Evolutionary conservation across 2,888 invertebrate genomes (phyloP).

Genomic region (Minunthozetes semirufus): DNA sequence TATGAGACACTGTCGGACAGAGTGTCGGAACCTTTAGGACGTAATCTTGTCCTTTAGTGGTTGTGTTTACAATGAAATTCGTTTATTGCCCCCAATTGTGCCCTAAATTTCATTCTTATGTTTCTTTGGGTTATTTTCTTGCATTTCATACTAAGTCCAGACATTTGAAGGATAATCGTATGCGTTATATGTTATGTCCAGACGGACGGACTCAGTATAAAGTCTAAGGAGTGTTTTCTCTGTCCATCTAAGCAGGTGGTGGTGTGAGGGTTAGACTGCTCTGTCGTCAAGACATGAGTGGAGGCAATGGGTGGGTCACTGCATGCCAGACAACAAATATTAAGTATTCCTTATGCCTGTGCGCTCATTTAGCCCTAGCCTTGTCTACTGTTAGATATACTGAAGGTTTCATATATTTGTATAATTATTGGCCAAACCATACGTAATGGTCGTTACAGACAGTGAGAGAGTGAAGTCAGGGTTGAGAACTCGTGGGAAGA

Average conservation of each 20-base stretch:
- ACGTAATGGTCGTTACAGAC: slow-evolving; percentile 20
- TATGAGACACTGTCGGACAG: too few relatives aligned
- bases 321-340: slow-evolving; percentile 29
- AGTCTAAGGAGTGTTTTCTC: neutral
- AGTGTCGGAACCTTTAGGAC: too few relatives aligned
- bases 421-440: slow-evolving; percentile 29
- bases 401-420: slow-evolving; percentile 13
- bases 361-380: neutral
- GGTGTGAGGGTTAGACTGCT: slow-evolving; percentile 18
- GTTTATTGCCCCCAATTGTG: slow-evolving; percentile 13
- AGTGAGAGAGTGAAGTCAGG: neutral
- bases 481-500: slow-evolving; percentile 23
- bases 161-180: slow-evolving; percentile 1
- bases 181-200: neutral
- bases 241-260: slow-evolving; percentile 28
- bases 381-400: neutral
- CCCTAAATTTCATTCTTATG: neutral
- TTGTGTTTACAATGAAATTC: slow-evolving; percentile 6
- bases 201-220: neutral
- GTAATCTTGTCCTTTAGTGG: neutral
- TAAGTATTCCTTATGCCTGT: slow-evolving; percentile 2
- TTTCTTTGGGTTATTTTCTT: neutral
- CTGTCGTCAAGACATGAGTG: neutral
- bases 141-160: neutral
- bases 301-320: slow-evolving; percentile 22